Conservation (phyloP, 2,888 invertebrate genomes). For the Brachypalpus laphriformis region DNA sequence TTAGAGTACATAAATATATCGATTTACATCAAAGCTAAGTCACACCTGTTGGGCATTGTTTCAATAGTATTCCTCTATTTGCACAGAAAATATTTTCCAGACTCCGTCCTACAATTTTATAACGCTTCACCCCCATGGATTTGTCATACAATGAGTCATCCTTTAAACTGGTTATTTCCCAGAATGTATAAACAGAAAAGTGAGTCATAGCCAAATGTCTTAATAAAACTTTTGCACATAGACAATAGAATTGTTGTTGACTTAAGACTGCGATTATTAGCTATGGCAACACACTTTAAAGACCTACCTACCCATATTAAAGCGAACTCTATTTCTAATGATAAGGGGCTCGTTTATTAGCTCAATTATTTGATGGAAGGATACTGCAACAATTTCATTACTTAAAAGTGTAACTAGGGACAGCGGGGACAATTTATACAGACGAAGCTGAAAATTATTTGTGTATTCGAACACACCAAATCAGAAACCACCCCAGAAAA, state of each 20-base stretch:
- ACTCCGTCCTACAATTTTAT: not conserved
- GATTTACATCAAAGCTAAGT: no score
- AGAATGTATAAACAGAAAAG: not conserved
- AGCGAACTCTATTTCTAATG: no score
- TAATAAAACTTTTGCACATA: not conserved
- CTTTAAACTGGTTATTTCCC: not conserved
- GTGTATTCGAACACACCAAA: no score
- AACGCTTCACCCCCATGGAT: not conserved
- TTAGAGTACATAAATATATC: no score
- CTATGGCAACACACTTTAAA: not conserved
- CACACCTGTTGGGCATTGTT: no score
- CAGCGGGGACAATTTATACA: no score
- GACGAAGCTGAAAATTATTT: no score
- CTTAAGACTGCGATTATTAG: not conserved
- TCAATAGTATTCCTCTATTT: no score
- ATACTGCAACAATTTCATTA: not conserved
- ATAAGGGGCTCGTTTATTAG: no score
- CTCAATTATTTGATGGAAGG: not conserved
- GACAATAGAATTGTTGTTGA: conserved; percentile 10
- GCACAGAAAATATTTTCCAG: no score
- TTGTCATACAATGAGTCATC: conserved; percentile 10
- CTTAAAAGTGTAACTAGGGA: no score
- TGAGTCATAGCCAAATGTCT: not conserved
- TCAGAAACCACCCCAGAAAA: not conserved
- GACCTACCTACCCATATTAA: not conserved